These are phyloP conservation scores for Varanus salvator DNA, from an alignment of 2,113 vertebrate genomes.

Conservation along the genomic window DNA sequence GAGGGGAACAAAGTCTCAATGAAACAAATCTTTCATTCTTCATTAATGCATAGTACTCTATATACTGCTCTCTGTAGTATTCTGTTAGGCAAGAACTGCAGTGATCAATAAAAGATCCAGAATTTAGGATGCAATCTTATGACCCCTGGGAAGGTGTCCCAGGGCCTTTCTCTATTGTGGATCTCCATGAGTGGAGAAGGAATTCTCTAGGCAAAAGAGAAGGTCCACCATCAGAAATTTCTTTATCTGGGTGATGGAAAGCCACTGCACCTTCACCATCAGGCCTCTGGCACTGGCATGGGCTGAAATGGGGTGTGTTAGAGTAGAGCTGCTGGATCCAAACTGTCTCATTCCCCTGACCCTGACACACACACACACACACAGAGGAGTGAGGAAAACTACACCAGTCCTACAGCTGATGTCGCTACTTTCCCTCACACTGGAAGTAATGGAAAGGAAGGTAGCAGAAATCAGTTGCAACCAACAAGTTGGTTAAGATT, in stretches of 20 bases:
- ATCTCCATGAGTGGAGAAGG: background rate
- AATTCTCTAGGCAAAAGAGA: background rate
- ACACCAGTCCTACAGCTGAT: too few species aligned
- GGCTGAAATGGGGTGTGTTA: background rate
- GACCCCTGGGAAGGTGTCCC: background rate
- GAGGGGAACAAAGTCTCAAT: conserved; percentile 33
- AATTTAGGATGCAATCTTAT: background rate
- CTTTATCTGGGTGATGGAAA: background rate
- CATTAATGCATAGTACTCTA: conserved; percentile 3
- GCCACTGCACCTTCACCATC: background rate
- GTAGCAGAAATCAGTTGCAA: background rate
- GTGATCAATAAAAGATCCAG: background rate
- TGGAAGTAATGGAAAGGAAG: background rate
- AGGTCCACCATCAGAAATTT: too few species aligned
- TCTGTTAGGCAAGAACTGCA: background rate
- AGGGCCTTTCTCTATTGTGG: background rate
- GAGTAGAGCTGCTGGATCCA: background rate
- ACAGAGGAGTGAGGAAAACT: background rate
- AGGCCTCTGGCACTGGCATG: background rate
- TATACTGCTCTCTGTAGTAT: background rate
- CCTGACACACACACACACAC: background rate
- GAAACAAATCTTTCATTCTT: conserved; percentile 43
- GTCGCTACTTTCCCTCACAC: too few species aligned
- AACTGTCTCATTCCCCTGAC: background rate
- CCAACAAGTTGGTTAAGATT: background rate